Conservation (phyloP, 2,888 invertebrate genomes). For the Octonoba sinensis region DNA sequence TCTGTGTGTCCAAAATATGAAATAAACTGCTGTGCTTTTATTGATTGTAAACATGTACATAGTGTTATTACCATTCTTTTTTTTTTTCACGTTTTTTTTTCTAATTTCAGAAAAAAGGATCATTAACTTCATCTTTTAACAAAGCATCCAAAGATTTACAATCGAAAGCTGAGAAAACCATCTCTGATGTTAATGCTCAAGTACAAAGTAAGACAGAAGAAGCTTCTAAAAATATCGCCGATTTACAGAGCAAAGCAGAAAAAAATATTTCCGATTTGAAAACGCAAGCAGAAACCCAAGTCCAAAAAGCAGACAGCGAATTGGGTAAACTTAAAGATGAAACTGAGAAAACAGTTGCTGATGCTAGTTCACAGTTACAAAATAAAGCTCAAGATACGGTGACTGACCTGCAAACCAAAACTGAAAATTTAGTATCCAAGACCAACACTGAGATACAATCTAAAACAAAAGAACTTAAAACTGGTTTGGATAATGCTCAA, state of each 20-base stretch:
- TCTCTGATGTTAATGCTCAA: constrained; percentile 31
- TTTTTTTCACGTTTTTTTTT: neutral
- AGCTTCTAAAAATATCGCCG: constrained; percentile 11
- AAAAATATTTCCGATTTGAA: constrained; percentile 35
- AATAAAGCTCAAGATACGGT: constrained; percentile 30
- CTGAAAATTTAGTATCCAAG: constrained; percentile 20
- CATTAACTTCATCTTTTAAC: constrained; percentile 37
- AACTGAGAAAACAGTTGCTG: constrained; percentile 30
- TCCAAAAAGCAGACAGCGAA: constrained; percentile 29
- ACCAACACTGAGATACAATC: constrained; percentile 29
- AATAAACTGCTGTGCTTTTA: too few relatives aligned
- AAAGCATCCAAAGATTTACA: constrained; percentile 46
- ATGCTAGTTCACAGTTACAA: constrained; percentile 20
- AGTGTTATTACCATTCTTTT: too few relatives aligned
- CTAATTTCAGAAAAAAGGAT: constrained; percentile 43
- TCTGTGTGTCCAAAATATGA: too few relatives aligned
- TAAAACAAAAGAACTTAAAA: constrained; percentile 36
- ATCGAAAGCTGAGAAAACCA: constrained; percentile 32
- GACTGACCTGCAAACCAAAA: constrained; percentile 25
- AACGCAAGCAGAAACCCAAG: constrained; percentile 39
- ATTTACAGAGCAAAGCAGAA: constrained; percentile 34
- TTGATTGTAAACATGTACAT: too few relatives aligned
- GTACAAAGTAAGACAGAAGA: constrained; percentile 41
- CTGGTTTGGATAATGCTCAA: constrained; percentile 31
- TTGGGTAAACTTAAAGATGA: constrained; percentile 21